phyloP scores from a whole-genome alignment of 1,140 invertebrate genomes.

The Centruroides vittatus region DNA sequence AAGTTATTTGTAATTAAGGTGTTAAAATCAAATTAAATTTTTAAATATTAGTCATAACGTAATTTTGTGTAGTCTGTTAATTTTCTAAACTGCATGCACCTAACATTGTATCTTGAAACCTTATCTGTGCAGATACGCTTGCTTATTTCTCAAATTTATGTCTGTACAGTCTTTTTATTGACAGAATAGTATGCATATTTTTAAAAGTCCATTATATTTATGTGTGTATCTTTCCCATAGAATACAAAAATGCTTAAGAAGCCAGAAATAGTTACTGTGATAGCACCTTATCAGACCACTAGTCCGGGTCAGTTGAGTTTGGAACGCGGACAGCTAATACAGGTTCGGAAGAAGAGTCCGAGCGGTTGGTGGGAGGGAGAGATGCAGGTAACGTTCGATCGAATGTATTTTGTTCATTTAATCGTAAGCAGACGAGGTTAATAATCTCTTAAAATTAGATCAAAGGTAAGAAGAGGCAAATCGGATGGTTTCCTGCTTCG shows the following conservation, averaged over 20 bases:
- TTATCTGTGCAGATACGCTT: too few species aligned
- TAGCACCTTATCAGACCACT: slow-evolving; percentile 73
- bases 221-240: too few species aligned
- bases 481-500: slow-evolving; percentile 95
- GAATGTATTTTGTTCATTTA: slow-evolving; percentile 1
- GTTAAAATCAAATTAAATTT: too few species aligned
- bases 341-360: slow-evolving; percentile 88
- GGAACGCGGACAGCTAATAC: slow-evolving; percentile 82
- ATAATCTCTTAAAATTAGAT: slow-evolving; percentile 33
- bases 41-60: too few species aligned
- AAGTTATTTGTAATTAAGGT: too few species aligned
- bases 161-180: too few species aligned
- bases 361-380: slow-evolving; percentile 99
- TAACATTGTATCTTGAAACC: too few species aligned
- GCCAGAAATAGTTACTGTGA: slow-evolving; percentile 74
- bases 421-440: slow-evolving; percentile 1
- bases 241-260: slow-evolving; percentile 37
- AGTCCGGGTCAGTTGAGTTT: slow-evolving; percentile 80
- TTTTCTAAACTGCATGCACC: too few species aligned
- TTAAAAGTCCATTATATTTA: too few species aligned
- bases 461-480: slow-evolving; percentile 84
- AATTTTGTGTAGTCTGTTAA: too few species aligned
- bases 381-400: slow-evolving; percentile 48
- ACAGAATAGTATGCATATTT: too few species aligned
- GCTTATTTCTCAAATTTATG: too few species aligned